Evolutionary conservation across 2,113 vertebrate genomes (phyloP).

Genomic region (Pongo pygmaeus): DNA sequence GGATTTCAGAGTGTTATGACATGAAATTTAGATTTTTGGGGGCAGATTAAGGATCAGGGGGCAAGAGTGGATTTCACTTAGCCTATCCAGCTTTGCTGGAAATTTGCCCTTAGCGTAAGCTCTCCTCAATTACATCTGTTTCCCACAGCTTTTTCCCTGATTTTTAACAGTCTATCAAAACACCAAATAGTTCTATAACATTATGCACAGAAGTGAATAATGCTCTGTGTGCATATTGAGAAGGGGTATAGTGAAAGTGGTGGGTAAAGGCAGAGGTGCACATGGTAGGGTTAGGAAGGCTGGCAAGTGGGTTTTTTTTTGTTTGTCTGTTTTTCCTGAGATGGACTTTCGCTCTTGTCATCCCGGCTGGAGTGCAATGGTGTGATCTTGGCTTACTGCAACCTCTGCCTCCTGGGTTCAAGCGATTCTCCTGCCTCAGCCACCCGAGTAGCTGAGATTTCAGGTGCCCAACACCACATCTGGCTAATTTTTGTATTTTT

Average conservation of each 20-base stretch:
- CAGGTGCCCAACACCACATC: too few relatives aligned
- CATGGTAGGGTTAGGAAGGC: background rate
- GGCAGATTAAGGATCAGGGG: background rate
- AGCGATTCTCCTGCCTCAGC: too few relatives aligned
- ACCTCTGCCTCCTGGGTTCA: too few relatives aligned
- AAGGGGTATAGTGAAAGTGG: background rate
- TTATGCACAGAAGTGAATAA: background rate
- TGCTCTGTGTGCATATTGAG: conserved; percentile 17
- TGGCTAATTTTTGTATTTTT: too few relatives aligned
- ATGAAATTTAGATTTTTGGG: background rate
- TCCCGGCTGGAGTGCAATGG: too few relatives aligned
- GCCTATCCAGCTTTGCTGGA: background rate
- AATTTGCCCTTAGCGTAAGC: conserved; percentile 19
- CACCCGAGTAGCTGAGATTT: too few relatives aligned
- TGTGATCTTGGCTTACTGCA: too few relatives aligned
- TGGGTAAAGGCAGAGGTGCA: background rate
- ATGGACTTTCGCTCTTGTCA: too few relatives aligned
- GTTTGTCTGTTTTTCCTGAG: too few relatives aligned
- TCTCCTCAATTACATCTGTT: background rate
- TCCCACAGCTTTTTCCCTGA: conserved; percentile 10
- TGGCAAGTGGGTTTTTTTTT: background rate
- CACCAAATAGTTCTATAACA: background rate
- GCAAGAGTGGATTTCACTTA: background rate
- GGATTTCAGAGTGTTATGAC: conserved; percentile 30
- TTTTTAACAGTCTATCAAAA: conserved; percentile 9